Base-by-base conservation (phyloP, 2,888 invertebrate genomes). In the Drosophila birchii region DNA sequence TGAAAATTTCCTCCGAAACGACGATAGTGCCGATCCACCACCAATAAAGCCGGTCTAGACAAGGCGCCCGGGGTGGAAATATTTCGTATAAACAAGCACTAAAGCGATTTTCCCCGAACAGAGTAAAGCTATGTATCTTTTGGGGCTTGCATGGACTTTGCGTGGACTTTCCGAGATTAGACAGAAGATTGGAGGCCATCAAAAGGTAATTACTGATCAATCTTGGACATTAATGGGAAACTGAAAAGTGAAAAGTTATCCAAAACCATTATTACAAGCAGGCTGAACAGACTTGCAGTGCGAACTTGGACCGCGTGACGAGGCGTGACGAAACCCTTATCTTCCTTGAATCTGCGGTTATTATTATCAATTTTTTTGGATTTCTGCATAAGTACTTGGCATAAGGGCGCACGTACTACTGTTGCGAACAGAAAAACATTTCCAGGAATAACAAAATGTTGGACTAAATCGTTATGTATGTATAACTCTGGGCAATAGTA, bases 361-460 rank as follows among this genome's bases (percentile, higher is more conserved):
- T 49, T 49, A 49, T 32, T 32, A 14, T 12, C 8, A 8, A n/a
- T 7, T 32, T 12, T 18, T 51, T 16, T 20, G 12, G 3, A 34
- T 34, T 51, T 51, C 34, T 16, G 34, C 18, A 51, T 34, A 51
- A 51, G 51, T 34, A 51, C 51, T 51, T 9, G 20, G 9, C 51
- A 5, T 0, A 34, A 34, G 34, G 18, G 32, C 49, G 9, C 32
- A 18, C 29, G 18, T 4, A 32, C 18, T 29, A 9, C n/a, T n/a
- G 26, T 5, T 49, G 49, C 18, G 6, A 18, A 18, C 14, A 18
- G 20, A 51, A 49, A 51, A 51, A 51, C 16, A 51, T 20, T 51
- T 51, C 51, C 34, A 20, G 6, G 51, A 51, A 51, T 8, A 14
- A 18, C 14, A 34, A 29, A 47, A 16, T 20, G 9, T 20, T 51